phyloP scores from a whole-genome alignment of 1,140 invertebrate genomes.

The Drosophila orosa region DNA sequence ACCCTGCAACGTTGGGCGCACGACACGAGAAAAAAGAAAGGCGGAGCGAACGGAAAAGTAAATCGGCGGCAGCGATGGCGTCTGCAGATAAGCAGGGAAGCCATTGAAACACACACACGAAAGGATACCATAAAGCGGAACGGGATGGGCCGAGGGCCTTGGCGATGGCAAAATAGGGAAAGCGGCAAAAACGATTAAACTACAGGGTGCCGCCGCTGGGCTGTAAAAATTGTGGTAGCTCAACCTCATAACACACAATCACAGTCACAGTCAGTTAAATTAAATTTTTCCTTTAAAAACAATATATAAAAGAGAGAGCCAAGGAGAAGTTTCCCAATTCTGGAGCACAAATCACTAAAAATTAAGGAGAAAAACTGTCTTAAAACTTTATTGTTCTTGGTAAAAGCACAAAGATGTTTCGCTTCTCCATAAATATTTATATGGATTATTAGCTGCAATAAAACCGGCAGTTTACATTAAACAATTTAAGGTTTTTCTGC shows the following conservation, averaged over 20 bases:
- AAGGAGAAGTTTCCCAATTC: background rate
- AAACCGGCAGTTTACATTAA: background rate
- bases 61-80: slow-evolving; percentile 76
- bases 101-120: slow-evolving; percentile 71
- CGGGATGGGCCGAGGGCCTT: slow-evolving; percentile 15
- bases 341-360: background rate
- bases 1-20: slow-evolving; percentile 16
- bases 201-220: slow-evolving; percentile 30
- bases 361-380: background rate
- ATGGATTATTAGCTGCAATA: background rate
- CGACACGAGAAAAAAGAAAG: background rate
- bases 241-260: slow-evolving; percentile 9
- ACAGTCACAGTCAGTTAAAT: slow-evolving; percentile 6
- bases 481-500: background rate
- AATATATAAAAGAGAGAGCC: background rate
- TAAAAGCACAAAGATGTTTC: background rate
- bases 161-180: slow-evolving; percentile 3
- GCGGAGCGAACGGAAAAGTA: slow-evolving; percentile 62
- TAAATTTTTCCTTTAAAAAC: slow-evolving; percentile 2
- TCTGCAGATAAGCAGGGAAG: slow-evolving; percentile 72
- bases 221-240: slow-evolving; percentile 27
- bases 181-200: slow-evolving; percentile 49
- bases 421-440: background rate
- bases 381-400: background rate
- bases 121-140: slow-evolving; percentile 46